Conservation (phyloP, 2,888 invertebrate species). For the Protodeltote pygarga region DNA sequence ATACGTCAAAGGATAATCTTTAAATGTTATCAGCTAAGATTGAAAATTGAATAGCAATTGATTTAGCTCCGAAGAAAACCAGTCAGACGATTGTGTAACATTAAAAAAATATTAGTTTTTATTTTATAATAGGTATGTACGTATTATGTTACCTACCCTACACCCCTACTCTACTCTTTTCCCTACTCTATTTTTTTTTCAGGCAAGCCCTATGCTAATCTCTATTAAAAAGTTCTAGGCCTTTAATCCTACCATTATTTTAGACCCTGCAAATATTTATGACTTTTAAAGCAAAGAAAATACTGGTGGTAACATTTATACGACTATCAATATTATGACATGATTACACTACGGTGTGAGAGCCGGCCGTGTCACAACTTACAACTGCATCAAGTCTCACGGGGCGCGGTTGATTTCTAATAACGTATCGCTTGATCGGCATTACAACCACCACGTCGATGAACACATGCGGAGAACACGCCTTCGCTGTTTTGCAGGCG, state of each 20-base stretch:
- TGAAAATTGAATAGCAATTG: background rate
- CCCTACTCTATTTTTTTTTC: no score
- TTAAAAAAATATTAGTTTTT: no score
- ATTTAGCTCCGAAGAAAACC: background rate
- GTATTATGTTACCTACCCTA: no score
- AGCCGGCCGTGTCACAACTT: slow-evolving; percentile 16
- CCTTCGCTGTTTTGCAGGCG: slow-evolving; percentile 24
- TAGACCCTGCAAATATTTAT: no score
- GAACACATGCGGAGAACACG: slow-evolving; percentile 24
- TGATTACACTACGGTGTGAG: slow-evolving; percentile 14
- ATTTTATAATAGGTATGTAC: no score
- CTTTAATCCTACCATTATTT: no score
- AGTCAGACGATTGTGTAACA: background rate
- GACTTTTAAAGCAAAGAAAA: no score
- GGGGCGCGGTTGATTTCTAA: slow-evolving; percentile 53
- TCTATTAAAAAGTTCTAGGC: no score
- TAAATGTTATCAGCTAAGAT: background rate
- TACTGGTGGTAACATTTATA: no score
- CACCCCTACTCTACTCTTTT: no score
- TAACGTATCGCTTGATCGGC: slow-evolving; percentile 61
- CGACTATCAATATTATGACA: no score
- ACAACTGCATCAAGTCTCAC: slow-evolving; percentile 29
- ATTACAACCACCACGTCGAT: slow-evolving; percentile 51
- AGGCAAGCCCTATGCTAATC: no score
- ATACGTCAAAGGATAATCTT: slow-evolving; percentile 2